phyloP scores from a whole-genome alignment of 2,113 vertebrate genomes.

The Xiphophorus hellerii region DNA sequence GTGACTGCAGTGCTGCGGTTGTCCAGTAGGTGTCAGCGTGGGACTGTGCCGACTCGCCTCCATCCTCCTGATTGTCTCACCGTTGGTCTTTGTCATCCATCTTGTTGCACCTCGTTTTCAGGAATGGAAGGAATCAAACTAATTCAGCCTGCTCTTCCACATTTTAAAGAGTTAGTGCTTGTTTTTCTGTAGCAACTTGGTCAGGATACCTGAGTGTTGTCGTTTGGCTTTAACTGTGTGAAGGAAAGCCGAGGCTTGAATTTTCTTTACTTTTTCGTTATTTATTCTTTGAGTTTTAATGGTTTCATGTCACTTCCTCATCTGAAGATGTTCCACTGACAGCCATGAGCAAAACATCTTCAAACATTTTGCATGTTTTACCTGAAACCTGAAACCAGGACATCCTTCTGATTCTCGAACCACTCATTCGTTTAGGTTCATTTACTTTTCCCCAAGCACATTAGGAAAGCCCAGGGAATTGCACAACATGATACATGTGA shows the following conservation, averaged over 20 bases:
- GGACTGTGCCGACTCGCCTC: conserved; percentile 31
- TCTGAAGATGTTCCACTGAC: conserved; percentile 37
- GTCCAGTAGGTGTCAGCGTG: conserved; percentile 77
- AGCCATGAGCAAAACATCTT: conserved; percentile 27
- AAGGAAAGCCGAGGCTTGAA: background rate
- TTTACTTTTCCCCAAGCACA: conserved; percentile 15
- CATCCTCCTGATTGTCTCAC: conserved; percentile 30
- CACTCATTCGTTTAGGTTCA: background rate
- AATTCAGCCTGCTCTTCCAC: background rate
- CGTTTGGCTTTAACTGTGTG: background rate
- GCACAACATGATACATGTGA: conserved; percentile 40
- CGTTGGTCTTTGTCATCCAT: conserved; percentile 65
- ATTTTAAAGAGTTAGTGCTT: conserved; percentile 6
- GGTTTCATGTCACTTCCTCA: conserved; percentile 45
- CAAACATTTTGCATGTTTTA: conserved; percentile 21
- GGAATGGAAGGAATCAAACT: conserved; percentile 21
- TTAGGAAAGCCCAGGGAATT: conserved; percentile 33
- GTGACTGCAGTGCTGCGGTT: conserved; percentile 3
- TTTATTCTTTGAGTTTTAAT: conserved; percentile 22
- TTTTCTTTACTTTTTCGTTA: background rate
- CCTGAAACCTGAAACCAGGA: conserved; percentile 13
- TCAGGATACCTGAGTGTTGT: background rate
- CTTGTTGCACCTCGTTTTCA: conserved; percentile 53
- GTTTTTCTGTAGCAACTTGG: conserved; percentile 8
- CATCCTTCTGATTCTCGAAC: background rate